Conservation (phyloP, 37 sponge, comb jelly and placozoan species). For the Amphimedon queenslandica region DNA sequence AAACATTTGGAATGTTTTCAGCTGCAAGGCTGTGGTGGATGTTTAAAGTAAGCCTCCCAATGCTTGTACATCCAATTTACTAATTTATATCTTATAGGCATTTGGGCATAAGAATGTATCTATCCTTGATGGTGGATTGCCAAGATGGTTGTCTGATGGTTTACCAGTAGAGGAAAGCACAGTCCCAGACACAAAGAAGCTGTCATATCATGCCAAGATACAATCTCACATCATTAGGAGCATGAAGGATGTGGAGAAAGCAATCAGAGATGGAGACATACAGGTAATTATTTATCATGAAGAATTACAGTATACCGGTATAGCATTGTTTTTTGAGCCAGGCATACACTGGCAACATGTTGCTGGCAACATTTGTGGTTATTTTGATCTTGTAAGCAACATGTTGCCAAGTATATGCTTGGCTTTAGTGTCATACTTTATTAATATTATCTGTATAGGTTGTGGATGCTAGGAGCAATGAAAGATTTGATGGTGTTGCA, state of each 20-base stretch:
- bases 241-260: slow-evolving; percentile 39
- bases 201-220: slow-evolving; percentile 17
- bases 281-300: slow-evolving; percentile 25
- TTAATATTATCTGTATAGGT: slow-evolving; percentile 70
- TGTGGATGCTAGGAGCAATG: slow-evolving; percentile 57
- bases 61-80: too few species aligned
- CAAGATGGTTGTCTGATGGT: slow-evolving; percentile 34
- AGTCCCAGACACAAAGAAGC: background rate
- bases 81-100: slow-evolving; percentile 12
- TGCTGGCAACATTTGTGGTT: too few species aligned
- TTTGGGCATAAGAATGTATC: slow-evolving; percentile 74
- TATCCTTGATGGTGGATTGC: slow-evolving; percentile 75
- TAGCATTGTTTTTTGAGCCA: too few species aligned
- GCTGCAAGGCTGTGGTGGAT: slow-evolving; percentile 78
- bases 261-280: slow-evolving; percentile 1
- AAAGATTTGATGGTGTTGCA: slow-evolving; percentile 59
- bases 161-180: slow-evolving; percentile 24
- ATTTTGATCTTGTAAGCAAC: too few species aligned
- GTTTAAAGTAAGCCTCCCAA: slow-evolving; percentile 68
- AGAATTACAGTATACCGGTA: background rate
- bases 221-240: slow-evolving; percentile 29
- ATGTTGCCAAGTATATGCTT: too few species aligned
- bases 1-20: slow-evolving; percentile 64
- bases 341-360: too few species aligned
- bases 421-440: too few species aligned